These are phyloP conservation scores for Gallinago paraguaiae DNA, from an alignment of 2,113 vertebrate genomes.

Conservation along the genomic window DNA sequence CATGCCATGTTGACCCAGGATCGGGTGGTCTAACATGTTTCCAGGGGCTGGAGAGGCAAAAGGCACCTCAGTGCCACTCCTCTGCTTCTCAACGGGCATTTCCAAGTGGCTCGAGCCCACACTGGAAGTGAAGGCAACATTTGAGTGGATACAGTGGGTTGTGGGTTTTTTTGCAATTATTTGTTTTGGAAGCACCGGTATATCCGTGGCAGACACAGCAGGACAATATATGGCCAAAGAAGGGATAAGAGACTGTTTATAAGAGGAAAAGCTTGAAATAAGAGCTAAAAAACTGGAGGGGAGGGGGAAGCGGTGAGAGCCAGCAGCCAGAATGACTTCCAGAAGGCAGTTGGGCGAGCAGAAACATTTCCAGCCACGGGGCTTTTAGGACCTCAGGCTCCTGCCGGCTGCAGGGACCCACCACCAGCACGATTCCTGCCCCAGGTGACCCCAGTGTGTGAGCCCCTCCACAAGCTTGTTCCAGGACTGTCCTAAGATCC, in stretches of 20 bases:
- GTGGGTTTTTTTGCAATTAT: background rate
- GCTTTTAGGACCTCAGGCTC: background rate
- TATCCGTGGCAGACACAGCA: background rate
- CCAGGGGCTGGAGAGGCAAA: background rate
- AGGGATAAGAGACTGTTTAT: conserved; percentile 9
- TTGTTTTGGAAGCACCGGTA: conserved; percentile 26
- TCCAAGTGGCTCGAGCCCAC: background rate
- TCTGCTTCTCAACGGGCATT: background rate
- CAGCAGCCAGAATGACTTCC: background rate
- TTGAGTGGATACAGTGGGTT: background rate
- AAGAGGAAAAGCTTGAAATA: background rate
- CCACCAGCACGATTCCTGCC: background rate
- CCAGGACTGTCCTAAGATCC: background rate
- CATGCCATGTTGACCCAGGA: fast-evolving
- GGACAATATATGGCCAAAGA: background rate
- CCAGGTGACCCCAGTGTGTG: fast-evolving
- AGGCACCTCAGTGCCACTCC: fast-evolving
- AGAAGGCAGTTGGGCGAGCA: background rate
- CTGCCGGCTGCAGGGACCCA: background rate
- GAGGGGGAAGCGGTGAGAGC: background rate
- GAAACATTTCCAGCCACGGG: background rate
- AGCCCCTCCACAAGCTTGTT: background rate
- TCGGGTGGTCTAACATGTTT: fast-evolving
- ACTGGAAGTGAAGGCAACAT: background rate
- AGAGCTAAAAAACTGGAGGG: background rate